Conservation (phyloP, 2,797 vertebrate species). For the Notoglanidium macrostoma region DNA sequence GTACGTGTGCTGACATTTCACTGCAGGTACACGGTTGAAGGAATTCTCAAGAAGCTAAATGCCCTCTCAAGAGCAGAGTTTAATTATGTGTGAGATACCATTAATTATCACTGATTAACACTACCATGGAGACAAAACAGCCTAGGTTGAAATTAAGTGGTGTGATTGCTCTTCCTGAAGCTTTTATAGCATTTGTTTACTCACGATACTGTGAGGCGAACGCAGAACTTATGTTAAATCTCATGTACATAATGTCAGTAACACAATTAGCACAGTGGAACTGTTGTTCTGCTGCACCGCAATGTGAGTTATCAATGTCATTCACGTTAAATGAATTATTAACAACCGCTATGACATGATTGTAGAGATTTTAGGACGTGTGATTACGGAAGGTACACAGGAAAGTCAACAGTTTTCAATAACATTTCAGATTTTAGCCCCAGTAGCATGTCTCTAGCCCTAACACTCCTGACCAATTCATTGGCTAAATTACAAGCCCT, state of each 20-base stretch:
- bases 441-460: not conserved
- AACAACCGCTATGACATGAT: not conserved
- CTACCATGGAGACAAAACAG: constrained; percentile 10
- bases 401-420: not conserved
- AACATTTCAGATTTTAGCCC: not conserved
- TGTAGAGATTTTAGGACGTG: not conserved
- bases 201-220: not conserved
- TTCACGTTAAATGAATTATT: not conserved
- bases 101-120: constrained; percentile 25
- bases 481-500: not conserved
- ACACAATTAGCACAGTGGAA: not conserved
- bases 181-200: not conserved
- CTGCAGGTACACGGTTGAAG: not conserved
- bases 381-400: not conserved
- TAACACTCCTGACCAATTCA: not conserved
- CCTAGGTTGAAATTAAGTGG: not conserved
- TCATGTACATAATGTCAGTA: not conserved
- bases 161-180: not conserved
- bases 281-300: not conserved
- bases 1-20: not conserved
- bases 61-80: constrained; percentile 10
- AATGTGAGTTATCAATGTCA: not conserved
- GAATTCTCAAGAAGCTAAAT: not conserved
- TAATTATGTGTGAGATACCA: constrained; percentile 15
- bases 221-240: not conserved